phyloP scores from a whole-genome alignment of 1,140 invertebrate genomes.

The Diachasma alloeum region DNA sequence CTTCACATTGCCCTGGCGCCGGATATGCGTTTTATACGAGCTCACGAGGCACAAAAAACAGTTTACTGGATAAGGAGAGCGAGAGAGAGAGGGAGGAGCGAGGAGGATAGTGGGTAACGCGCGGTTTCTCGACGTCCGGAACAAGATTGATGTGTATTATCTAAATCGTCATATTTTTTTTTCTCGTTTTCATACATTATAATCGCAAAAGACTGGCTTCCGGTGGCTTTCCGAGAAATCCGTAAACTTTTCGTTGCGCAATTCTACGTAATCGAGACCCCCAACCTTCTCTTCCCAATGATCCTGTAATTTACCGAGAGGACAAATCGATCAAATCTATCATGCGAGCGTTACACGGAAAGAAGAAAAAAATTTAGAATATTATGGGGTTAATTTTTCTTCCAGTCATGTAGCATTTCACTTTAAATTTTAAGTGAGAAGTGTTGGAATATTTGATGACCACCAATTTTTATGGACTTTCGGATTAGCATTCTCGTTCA shows the following conservation, averaged over 20 bases:
- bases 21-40: constrained; percentile 45
- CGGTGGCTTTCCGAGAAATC: neutral
- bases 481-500: too few relatives aligned
- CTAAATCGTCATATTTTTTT: constrained; percentile 13
- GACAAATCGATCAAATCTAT: neutral
- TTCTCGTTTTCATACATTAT: constrained; percentile 11
- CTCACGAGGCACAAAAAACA: constrained; percentile 11
- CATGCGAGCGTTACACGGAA: neutral
- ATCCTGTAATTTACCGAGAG: neutral
- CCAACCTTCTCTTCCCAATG: neutral
- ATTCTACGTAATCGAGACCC: neutral
- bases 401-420: too few relatives aligned
- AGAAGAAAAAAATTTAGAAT: neutral
- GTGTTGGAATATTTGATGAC: neutral
- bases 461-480: too few relatives aligned
- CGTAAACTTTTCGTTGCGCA: neutral
- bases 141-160: constrained; percentile 14
- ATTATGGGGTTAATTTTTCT: too few relatives aligned
- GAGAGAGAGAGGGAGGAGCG: neutral
- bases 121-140: neutral
- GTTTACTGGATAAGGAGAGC: neutral
- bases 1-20: constrained; percentile 58
- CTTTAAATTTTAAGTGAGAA: neutral
- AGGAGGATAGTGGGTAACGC: neutral
- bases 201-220: neutral